Evolutionary conservation across 2,888 invertebrate genomes (phyloP).

Genomic region (Muscina levida): DNA sequence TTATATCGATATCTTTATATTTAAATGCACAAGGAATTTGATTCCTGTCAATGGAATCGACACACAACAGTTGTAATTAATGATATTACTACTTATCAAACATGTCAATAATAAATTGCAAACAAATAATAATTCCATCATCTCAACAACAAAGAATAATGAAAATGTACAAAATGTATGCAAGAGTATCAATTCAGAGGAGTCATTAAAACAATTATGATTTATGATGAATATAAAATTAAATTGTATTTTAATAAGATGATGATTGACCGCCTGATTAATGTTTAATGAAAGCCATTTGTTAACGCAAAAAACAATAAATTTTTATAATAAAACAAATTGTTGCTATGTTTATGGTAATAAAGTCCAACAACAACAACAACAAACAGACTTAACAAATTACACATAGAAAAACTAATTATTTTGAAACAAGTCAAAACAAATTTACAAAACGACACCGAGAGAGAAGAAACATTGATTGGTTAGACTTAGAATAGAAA

Average conservation of each 20-base stretch:
- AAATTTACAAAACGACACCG: too few species aligned
- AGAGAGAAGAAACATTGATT: too few species aligned
- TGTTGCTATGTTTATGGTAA: background rate
- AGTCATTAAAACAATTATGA: conserved; percentile 51
- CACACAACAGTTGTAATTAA: too few species aligned
- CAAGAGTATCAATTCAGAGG: conserved; percentile 5
- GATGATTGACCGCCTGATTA: conserved; percentile 36
- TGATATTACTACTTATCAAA: background rate
- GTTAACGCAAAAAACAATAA: background rate
- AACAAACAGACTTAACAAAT: too few species aligned
- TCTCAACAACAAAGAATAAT: conserved; percentile 5
- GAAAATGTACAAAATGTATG: conserved; percentile 11
- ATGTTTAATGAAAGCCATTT: background rate
- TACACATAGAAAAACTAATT: too few species aligned
- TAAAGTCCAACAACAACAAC: too few species aligned
- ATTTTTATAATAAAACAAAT: conserved; percentile 6
- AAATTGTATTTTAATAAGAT: conserved; percentile 54
- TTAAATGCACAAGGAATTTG: too few species aligned
- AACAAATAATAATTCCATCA: background rate
- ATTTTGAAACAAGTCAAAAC: too few species aligned
- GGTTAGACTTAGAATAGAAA: too few species aligned
- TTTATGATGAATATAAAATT: conserved; percentile 60
- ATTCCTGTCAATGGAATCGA: too few species aligned
- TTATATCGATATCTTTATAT: too few species aligned
- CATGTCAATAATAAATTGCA: conserved; percentile 35